These are phyloP conservation scores for Herminia tarsipennalis DNA, from an alignment of 2,888 invertebrate genomes.

Conservation along the genomic window DNA sequence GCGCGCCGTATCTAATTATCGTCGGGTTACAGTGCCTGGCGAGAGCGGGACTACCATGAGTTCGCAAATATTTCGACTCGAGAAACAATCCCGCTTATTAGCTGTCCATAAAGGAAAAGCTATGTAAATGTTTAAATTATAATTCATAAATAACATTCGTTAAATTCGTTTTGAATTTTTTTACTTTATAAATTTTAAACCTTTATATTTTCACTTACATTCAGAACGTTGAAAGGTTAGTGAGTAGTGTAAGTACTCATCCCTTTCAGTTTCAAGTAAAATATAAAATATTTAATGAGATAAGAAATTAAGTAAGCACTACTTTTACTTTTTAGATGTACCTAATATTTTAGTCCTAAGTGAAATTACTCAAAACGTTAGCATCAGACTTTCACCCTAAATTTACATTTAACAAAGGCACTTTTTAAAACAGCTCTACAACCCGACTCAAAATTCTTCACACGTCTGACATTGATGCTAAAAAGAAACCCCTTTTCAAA, in stretches of 20 bases:
- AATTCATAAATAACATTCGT: slow-evolving; percentile 3
- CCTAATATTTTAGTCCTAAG: slow-evolving; percentile 5
- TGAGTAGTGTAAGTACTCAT: too few species aligned
- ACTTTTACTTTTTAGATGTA: slow-evolving; percentile 7
- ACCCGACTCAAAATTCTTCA: slow-evolving; percentile 30
- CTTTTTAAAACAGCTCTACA: slow-evolving; percentile 28
- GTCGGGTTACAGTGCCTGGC: slow-evolving; percentile 68
- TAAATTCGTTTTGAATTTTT: slow-evolving; percentile 1
- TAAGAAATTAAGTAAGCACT: slow-evolving; percentile 7
- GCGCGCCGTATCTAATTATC: slow-evolving; percentile 84
- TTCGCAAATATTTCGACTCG: slow-evolving; percentile 55
- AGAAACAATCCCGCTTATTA: slow-evolving; percentile 53
- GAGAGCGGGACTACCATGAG: slow-evolving; percentile 61
- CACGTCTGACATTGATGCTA: slow-evolving; percentile 40
- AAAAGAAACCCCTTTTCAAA: slow-evolving; percentile 44
- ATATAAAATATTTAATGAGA: slow-evolving; percentile 16
- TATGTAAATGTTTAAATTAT: slow-evolving; percentile 23
- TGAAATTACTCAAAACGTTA: slow-evolving; percentile 15
- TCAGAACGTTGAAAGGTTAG: slow-evolving; percentile 15
- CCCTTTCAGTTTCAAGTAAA: slow-evolving; percentile 16
- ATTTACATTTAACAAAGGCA: slow-evolving; percentile 21
- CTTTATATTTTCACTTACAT: slow-evolving; percentile 6
- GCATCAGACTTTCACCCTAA: slow-evolving; percentile 13
- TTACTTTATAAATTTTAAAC: not conserved
- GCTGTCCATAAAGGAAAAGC: slow-evolving; percentile 18